Evolutionary conservation across 2,888 invertebrate genomes (phyloP).

Genomic region (Digitonthophagus gazella): DNA sequence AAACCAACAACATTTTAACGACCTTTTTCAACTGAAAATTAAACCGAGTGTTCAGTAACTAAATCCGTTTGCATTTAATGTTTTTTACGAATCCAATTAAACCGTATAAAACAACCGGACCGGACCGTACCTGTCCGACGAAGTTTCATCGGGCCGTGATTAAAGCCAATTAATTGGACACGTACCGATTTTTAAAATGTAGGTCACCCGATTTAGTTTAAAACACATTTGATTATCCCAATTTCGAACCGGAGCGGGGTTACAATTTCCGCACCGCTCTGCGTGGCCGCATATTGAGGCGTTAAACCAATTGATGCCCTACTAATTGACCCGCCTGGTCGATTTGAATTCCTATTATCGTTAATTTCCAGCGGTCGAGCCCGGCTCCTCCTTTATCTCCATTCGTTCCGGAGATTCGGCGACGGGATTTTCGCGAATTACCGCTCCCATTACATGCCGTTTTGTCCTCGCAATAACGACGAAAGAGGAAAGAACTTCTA

Average conservation of each 20-base stretch:
- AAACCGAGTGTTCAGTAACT: background rate
- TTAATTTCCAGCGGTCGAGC: constrained; percentile 12
- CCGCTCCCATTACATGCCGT: background rate
- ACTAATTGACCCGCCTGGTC: constrained; percentile 16
- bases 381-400: background rate
- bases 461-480: background rate
- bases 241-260: background rate
- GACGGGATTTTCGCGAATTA: background rate
- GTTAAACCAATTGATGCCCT: constrained; percentile 18
- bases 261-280: constrained; percentile 10
- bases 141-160: background rate
- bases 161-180: background rate
- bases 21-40: background rate
- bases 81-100: background rate
- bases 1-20: background rate
- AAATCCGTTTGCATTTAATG: background rate
- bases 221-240: constrained; percentile 11
- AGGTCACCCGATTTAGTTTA: constrained; percentile 7
- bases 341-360: constrained; percentile 15
- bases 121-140: background rate
- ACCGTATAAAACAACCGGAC: background rate
- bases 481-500: background rate
- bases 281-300: constrained; percentile 13
- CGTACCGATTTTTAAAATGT: background rate
- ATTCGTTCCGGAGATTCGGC: background rate